Base-by-base conservation (phyloP, 2,888 invertebrate genomes). In the Diabrotica balteata region DNA sequence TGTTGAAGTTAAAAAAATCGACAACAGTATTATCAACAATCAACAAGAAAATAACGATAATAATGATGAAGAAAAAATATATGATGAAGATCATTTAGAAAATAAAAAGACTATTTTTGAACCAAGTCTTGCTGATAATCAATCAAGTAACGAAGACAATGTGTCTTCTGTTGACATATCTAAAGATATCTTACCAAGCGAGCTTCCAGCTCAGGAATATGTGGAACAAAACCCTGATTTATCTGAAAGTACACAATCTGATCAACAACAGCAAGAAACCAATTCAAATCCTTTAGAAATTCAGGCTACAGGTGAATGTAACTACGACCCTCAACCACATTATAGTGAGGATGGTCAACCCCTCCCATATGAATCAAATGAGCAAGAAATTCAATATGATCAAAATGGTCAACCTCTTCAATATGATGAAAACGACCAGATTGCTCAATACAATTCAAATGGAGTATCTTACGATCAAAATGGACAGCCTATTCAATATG, bases 371-470 rank as follows among this genome's bases (percentile, higher is more conserved):
- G 71, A 75, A 49, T 68, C 73, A 59, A 70, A 59, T 58, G 73
- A 71, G 6, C 74, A 79, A 50, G 51, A 47, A 17, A 45, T 54
- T 32, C 71, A 74, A 32, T 71, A 73, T 51, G 54, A 71, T 54
- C 44, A 71, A 43, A 46, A 44, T 47, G 47, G 55, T 5, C 61
- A 60, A 52, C 44, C 60, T n/a, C 69, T 66, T 49, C 49, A 75
- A 53, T 77, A 75, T 52, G 71, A 75, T 65, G 69, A 75, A 63
- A 73, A 69, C 71, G 75, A 55, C 7, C 67, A 73, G 58, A 50
- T 50, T 4, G 55, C 63, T 43, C 66, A 76, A 66, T 76, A 76
- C 57, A 67, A 73, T 58, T 67, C 72, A 53, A 32, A 70, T 62
- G 49, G 72, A 22, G 68, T 66, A 44, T 57, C 71, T 63, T 68